phyloP scores from a whole-genome alignment of 2,888 invertebrate genomes.

The Choreutis nemorana region DNA sequence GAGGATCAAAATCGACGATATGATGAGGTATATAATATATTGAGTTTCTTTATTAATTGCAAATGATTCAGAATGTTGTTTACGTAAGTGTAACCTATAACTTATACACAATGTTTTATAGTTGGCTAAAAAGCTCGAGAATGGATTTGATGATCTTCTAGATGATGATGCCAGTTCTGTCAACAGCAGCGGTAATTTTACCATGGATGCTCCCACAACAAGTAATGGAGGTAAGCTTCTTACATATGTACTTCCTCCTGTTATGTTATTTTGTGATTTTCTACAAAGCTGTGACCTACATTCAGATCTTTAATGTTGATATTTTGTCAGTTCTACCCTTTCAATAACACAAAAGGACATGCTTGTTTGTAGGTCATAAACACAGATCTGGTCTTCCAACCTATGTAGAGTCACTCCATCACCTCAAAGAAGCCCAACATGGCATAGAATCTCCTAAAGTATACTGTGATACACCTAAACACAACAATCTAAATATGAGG shows the following conservation, averaged over 20 bases:
- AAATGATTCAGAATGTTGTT: slow-evolving; percentile 4
- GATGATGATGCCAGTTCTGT: slow-evolving; percentile 72
- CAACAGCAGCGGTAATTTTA: slow-evolving; percentile 60
- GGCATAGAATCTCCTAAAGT: slow-evolving; percentile 36
- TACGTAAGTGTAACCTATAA: neutral
- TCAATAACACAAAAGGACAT: too few species aligned
- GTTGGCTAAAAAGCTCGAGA: slow-evolving; percentile 70
- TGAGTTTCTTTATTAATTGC: too few species aligned
- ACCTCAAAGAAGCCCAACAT: slow-evolving; percentile 40
- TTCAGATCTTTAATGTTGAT: too few species aligned
- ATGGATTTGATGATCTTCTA: slow-evolving; percentile 75
- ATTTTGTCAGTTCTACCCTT: too few species aligned
- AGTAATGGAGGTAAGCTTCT: slow-evolving; percentile 30
- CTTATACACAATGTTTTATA: slow-evolving; percentile 29
- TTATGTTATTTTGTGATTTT: too few species aligned
- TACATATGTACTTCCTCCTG: neutral
- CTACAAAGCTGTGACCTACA: too few species aligned
- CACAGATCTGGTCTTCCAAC: slow-evolving; percentile 21
- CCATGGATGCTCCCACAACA: slow-evolving; percentile 36
- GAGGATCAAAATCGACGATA: slow-evolving; percentile 73
- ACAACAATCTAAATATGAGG: slow-evolving; percentile 23
- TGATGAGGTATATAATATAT: slow-evolving; percentile 69
- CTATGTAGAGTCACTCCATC: slow-evolving; percentile 48
- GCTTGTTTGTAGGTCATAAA: neutral
- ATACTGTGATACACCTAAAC: slow-evolving; percentile 45